Evolutionary conservation across 2,888 invertebrate genomes (phyloP).

Genomic region (Eupithecia vulgata): DNA sequence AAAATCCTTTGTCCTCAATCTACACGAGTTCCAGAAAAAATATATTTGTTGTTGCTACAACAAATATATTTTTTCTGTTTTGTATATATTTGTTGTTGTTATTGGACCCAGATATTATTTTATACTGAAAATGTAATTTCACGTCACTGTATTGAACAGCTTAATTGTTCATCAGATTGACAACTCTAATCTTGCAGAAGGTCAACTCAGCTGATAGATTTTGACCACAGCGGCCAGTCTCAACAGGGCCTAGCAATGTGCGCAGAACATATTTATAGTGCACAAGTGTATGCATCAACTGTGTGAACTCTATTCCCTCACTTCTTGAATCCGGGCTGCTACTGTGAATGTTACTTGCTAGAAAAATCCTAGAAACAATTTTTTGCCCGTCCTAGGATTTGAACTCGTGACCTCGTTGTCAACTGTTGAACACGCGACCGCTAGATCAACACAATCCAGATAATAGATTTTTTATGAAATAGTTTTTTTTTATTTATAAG

Average conservation of each 20-base stretch:
- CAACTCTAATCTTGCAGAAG: constrained; percentile 42
- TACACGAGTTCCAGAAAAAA: neutral
- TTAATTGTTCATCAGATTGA: constrained; percentile 40
- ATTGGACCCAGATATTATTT: neutral
- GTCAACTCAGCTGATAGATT: too few relatives aligned
- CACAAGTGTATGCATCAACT: neutral
- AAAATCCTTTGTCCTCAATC: neutral
- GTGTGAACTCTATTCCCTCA: neutral
- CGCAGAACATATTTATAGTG: constrained; percentile 6
- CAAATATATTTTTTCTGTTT: too few relatives aligned
- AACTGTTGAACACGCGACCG: neutral
- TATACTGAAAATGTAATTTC: constrained; percentile 20
- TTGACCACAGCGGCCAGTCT: neutral
- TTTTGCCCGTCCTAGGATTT: neutral
- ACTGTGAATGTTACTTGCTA: neutral
- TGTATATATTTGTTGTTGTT: neutral
- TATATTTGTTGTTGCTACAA: neutral
- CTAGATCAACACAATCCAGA: neutral
- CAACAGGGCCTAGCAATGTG: neutral
- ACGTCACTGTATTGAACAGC: constrained; percentile 29
- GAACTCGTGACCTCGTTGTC: neutral
- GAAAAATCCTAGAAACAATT: neutral
- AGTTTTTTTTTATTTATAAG: neutral
- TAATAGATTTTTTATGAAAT: too few relatives aligned
- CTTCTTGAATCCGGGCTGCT: neutral